Conservation (phyloP, 2,888 invertebrate species). For the Alloscopus bannaensis region DNA sequence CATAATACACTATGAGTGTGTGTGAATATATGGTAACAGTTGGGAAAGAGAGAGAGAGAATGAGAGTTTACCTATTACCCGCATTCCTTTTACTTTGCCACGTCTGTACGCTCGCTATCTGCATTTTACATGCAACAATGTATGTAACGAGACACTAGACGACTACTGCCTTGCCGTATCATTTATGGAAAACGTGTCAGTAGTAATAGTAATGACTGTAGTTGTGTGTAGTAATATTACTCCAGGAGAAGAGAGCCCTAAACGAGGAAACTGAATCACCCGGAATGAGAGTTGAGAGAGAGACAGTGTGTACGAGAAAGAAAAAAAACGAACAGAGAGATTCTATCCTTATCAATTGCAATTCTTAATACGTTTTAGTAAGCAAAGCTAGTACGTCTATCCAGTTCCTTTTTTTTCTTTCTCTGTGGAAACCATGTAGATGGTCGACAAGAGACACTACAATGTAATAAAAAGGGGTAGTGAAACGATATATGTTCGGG, state of each 20-base stretch:
- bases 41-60: too few relatives aligned
- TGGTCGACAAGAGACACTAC: not conserved
- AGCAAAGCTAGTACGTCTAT: not conserved
- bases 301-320: too few relatives aligned
- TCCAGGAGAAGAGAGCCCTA: not conserved
- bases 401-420: not conserved
- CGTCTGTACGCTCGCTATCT: too few relatives aligned
- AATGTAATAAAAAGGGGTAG: too few relatives aligned
- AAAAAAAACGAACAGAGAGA: not conserved
- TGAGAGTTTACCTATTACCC: too few relatives aligned
- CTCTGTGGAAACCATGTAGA: not conserved
- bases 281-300: too few relatives aligned
- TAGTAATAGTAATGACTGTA: slow-evolving; percentile 6
- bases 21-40: too few relatives aligned
- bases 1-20: too few relatives aligned
- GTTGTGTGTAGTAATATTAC: not conserved
- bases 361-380: not conserved
- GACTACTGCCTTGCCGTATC: slow-evolving; percentile 29
- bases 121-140: too few relatives aligned
- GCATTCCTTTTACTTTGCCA: too few relatives aligned
- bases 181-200: slow-evolving; percentile 38
- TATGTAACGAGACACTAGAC: slow-evolving; percentile 18
- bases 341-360: not conserved
- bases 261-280: slow-evolving; percentile 9
- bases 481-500: too few relatives aligned